Percentiles rank a stretch among this genome's conserved stretches.
Evolutionary conservation across 2,113 vertebrate species (phyloP).

Genomic region (Megaleporinus macrocephalus): DNA sequence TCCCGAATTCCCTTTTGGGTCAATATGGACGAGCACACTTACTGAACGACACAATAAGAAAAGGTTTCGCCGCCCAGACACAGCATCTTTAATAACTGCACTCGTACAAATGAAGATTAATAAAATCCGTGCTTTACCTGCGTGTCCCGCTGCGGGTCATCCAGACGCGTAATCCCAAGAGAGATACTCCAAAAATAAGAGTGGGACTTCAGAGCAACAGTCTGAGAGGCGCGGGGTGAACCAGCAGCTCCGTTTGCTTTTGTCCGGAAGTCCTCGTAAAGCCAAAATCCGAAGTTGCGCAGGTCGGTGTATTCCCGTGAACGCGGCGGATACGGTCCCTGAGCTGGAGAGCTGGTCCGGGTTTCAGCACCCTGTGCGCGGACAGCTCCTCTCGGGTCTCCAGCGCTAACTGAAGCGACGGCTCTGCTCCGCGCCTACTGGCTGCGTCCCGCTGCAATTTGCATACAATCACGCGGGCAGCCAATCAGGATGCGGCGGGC

Average conservation of each 20-base stretch:
- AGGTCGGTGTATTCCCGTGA: slow-evolving; percentile 62
- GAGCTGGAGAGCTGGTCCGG: slow-evolving; percentile 1
- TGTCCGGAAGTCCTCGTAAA: slow-evolving; percentile 51
- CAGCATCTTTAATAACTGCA: no score
- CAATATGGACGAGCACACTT: no score
- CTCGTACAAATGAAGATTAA: no score
- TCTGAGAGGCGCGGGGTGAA: slow-evolving; percentile 57
- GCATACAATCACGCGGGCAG: slow-evolving; percentile 69
- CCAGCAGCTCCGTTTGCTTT: slow-evolving; percentile 57
- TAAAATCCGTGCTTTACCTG: slow-evolving; percentile 63
- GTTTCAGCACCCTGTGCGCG: slow-evolving; percentile 75
- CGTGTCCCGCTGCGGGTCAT: slow-evolving; percentile 67
- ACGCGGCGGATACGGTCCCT: slow-evolving; percentile 23
- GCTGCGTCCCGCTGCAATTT: slow-evolving; percentile 69
- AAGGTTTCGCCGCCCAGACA: no score
- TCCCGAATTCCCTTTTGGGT: neutral
- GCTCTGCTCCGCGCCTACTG: slow-evolving; percentile 72
- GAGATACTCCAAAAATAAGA: slow-evolving; percentile 45
- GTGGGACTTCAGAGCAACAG: slow-evolving; percentile 62
- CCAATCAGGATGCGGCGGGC: slow-evolving; percentile 71
- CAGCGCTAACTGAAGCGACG: slow-evolving; percentile 66
- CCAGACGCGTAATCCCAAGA: slow-evolving; percentile 69
- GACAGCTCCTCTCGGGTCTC: slow-evolving; percentile 76
- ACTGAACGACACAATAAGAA: no score
- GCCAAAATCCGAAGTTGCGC: slow-evolving; percentile 64